Percentiles rank a stretch among this genome's conserved stretches.
Conservation (phyloP, 2,888 invertebrate genomes). For the Zelleria hepariella region DNA sequence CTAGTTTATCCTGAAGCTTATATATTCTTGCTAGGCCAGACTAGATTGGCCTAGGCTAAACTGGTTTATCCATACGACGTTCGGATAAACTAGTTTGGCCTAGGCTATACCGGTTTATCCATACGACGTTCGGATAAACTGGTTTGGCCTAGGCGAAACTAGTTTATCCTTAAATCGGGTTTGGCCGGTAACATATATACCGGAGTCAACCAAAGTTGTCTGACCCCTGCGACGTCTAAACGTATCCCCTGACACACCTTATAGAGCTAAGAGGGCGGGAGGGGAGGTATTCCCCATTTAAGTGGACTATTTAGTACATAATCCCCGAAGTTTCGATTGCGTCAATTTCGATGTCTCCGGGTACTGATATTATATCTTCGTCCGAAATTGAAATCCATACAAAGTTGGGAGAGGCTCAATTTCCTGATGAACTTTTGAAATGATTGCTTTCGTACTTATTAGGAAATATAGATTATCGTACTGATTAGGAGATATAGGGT, state of each 20-base stretch:
- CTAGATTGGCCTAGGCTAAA: too few species aligned
- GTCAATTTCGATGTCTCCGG: neutral
- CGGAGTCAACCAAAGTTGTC: neutral
- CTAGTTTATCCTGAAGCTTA: too few species aligned
- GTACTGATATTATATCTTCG: neutral
- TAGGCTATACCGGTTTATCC: too few species aligned
- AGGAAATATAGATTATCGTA: too few species aligned
- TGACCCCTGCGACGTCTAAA: neutral
- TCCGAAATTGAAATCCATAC: neutral
- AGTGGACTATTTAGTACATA: neutral
- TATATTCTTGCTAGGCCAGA: too few species aligned
- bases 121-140: too few species aligned
- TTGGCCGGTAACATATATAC: too few species aligned
- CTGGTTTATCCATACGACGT: too few species aligned
- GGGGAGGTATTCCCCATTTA: neutral
- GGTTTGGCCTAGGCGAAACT: too few species aligned
- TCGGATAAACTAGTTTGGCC: too few species aligned
- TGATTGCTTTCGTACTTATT: neutral
- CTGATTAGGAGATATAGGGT: neutral
- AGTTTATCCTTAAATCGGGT: too few species aligned
- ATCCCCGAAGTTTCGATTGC: neutral
- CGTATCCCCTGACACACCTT: neutral
- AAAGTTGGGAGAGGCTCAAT: neutral
- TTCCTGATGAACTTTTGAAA: neutral
- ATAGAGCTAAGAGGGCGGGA: neutral